A percentile compares a stretch with the other conserved stretches of the same genome.
Evolutionary conservation across 1,140 invertebrate genomes (phyloP).

Genomic region (Hylaeus anthracinus): DNA sequence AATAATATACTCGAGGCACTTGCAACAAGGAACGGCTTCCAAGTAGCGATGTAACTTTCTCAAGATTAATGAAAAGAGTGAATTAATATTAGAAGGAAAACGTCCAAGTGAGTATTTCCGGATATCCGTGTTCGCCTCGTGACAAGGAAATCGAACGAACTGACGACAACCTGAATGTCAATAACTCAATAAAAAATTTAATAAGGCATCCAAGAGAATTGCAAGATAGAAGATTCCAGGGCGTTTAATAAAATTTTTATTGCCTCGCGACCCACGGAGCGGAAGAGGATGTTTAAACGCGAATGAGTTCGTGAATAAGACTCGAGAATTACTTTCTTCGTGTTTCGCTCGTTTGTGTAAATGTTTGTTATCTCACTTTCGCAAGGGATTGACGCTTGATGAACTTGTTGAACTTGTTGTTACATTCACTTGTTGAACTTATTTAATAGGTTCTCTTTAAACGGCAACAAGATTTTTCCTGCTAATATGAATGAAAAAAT

Average conservation of each 20-base stretch:
- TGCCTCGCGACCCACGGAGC: not conserved
- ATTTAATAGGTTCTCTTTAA: too few relatives aligned
- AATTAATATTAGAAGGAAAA: not conserved
- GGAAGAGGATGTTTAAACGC: not conserved
- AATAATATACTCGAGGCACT: too few relatives aligned
- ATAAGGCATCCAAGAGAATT: not conserved
- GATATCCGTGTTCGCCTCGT: too few relatives aligned
- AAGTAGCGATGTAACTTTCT: too few relatives aligned
- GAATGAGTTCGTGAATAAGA: not conserved
- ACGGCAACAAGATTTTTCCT: too few relatives aligned
- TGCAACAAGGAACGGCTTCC: too few relatives aligned
- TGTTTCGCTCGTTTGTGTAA: not conserved
- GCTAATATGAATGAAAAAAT: too few relatives aligned
- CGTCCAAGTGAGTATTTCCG: not conserved
- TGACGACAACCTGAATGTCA: not conserved
- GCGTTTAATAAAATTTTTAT: slow-evolving; percentile 7
- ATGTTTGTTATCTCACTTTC: not conserved
- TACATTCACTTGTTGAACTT: too few relatives aligned
- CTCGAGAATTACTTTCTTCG: not conserved
- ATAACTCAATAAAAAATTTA: slow-evolving; percentile 3
- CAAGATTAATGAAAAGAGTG: too few relatives aligned
- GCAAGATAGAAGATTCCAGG: not conserved
- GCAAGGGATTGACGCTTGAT: not conserved
- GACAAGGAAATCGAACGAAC: too few relatives aligned
- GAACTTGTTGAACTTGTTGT: too few relatives aligned